These are phyloP conservation scores for Parasteatoda lunata DNA, from an alignment of 2,888 invertebrate species.

Conservation along the genomic window DNA sequence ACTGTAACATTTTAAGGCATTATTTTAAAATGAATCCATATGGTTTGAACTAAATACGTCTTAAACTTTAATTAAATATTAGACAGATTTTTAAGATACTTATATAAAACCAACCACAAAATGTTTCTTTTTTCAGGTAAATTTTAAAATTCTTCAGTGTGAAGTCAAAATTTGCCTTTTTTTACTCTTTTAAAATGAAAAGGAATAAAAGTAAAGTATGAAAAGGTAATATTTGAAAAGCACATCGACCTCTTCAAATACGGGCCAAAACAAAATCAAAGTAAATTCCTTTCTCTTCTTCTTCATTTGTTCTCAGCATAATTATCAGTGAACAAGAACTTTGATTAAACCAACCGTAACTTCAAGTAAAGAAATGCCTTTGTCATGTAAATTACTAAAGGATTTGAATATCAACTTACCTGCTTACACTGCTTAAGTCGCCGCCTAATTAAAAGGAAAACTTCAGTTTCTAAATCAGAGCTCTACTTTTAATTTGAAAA, in stretches of 20 bases:
- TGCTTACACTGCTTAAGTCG: conserved; percentile 51
- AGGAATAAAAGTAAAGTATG: too few relatives aligned
- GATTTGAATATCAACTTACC: conserved; percentile 63
- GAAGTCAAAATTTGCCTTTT: too few relatives aligned
- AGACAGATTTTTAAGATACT: too few relatives aligned
- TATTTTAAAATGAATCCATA: too few relatives aligned
- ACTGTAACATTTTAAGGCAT: too few relatives aligned
- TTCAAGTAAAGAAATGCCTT: conserved; percentile 52
- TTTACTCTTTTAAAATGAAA: not conserved
- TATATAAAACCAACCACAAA: too few relatives aligned
- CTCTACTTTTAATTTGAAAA: conserved; percentile 15
- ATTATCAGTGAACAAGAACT: conserved; percentile 58
- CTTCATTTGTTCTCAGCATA: conserved; percentile 58
- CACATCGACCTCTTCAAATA: conserved; percentile 4
- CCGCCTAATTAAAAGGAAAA: conserved; percentile 58
- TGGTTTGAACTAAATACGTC: too few relatives aligned
- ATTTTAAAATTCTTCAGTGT: too few relatives aligned
- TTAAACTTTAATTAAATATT: too few relatives aligned
- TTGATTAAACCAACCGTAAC: conserved; percentile 65
- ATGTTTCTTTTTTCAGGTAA: too few relatives aligned
- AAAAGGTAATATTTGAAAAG: too few relatives aligned
- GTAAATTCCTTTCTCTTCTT: conserved; percentile 37
- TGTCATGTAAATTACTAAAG: conserved; percentile 63
- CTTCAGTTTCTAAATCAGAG: conserved; percentile 48
- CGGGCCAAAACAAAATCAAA: conserved; percentile 43